Evolutionary conservation across 2,888 invertebrate genomes (phyloP), one percentile per base, ranked within the genome.

Genomic region (Agrotis ipsilon): DNA sequence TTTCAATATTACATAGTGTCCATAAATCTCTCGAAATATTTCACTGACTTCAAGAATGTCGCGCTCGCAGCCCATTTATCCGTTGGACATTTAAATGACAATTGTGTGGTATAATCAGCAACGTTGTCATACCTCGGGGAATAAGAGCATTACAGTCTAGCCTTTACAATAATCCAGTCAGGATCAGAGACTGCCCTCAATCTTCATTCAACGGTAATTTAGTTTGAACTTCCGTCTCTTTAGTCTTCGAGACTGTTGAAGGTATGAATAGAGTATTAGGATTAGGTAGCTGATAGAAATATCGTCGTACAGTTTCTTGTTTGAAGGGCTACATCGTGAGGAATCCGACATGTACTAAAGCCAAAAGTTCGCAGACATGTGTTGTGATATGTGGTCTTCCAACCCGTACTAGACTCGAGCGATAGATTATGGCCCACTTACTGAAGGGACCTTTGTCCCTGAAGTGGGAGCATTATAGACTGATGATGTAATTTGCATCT

Each of bases 51-150:
- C 52, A 51, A 80, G 77, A 84, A 84, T 80, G 64, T 64, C 32
- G 45, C 71, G 52, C 60, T 49, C 24, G 46, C 64, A 48, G 60
- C 61, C 39, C 67, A 78, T 81, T 74, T 71, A 73, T 60, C 43
- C 48, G 49, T 19, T 67, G 54, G 74, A 69, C 64, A 72, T 77
- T 75, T 78, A 76, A 80, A 80, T 81, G 76, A 77, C 78, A 85
- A 72, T 78, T 70, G 63, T 59, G 72, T 72, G 32, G 74, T 73
- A 73, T 70, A 81, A 83, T 83, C 76, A 81, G 70, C 48, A 61
- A 62, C 57, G 79, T 72, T 81, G 86, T 73, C 74, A 55, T 62
- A 60, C 32, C 49, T 19, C 21, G 52, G 13, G 52, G 45, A 66
- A 69, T 75, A 77, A 70, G 70, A 75, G 67, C 76, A 82, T 78